Evolutionary conservation across 1,140 invertebrate species (phyloP), one percentile per base, ranked within the genome.

Genomic region (Stenopsyche tienmushanensis): DNA sequence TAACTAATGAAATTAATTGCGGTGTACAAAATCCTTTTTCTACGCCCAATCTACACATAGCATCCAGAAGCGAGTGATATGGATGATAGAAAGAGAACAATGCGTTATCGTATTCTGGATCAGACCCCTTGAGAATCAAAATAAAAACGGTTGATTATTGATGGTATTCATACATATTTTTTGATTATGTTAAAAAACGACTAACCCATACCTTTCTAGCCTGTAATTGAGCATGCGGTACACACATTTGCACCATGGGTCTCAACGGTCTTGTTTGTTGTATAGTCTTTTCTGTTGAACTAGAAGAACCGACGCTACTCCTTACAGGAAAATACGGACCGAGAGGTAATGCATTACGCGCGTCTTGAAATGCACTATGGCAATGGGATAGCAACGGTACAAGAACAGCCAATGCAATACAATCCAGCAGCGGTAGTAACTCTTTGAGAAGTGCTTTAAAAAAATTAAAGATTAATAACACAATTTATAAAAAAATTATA

Each of bases 221-320:
- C 78, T 90, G 88, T 60, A 92, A 72, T 72, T 90, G 86, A 69
- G 85, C 88, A 63, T 89, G 85, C 8, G 90, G 89, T 13, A 94
- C 86, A 41, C 90, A 87, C 91, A 95, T 94, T 76, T 94, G 91
- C 9, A 94, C 88, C 86, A 93, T 91, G 0, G 92, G 91, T 39
- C 91, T 76, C 0, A 90, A 85, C 10, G 91, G 88, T 57, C 90
- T 79, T 8, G 80, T 69, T 20, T 73, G 73, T 65, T 81, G 79
- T 21, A 80, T 73, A 70, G 77, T 75, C 54, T 78, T 78, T 1
- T 74, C 71, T 1, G 71, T 64, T 7, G 73, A 58, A 3, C 71
- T 44, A 29, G 47, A 13, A n/a, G 84, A 83, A 18, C 73, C 39
- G 15, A 72, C 63, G 65, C 76, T 72, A 66, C 77, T 83, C 62